Percentiles rank a stretch among this genome's conserved stretches.
Evolutionary conservation across 2,888 invertebrate species (phyloP).

Genomic region (Callyntrura guangdongensis): DNA sequence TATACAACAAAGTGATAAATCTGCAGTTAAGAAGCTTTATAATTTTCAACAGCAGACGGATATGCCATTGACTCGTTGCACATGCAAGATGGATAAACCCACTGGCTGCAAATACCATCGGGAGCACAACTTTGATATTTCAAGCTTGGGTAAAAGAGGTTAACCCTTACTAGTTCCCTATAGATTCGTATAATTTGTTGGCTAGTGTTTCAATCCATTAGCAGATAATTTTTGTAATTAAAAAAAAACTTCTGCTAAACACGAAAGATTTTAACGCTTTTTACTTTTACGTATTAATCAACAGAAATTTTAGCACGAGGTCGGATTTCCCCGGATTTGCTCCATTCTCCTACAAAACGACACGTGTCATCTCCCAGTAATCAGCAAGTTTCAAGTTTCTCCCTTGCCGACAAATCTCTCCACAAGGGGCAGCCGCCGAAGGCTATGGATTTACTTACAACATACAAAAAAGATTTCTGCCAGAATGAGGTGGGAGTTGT

Average conservation of each 20-base stretch:
- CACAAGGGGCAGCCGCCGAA: conserved; percentile 60
- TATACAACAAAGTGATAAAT: no score
- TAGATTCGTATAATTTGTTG: background rate
- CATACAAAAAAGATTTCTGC: conserved; percentile 78
- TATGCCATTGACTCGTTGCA: conserved; percentile 72
- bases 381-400: conserved; percentile 71
- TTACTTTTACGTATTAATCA: background rate
- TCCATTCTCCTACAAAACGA: conserved; percentile 75
- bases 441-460: conserved; percentile 74
- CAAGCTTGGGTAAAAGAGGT: conserved; percentile 66
- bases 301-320: conserved; percentile 76
- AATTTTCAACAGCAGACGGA: background rate
- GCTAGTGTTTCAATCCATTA: background rate
- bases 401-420: conserved; percentile 56
- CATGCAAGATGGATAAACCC: conserved; percentile 73
- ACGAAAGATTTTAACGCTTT: background rate
- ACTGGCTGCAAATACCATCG: conserved; percentile 64
- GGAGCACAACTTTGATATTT: conserved; percentile 69
- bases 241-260: background rate
- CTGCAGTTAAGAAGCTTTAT: background rate
- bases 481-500: conserved; percentile 54
- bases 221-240: background rate
- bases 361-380: conserved; percentile 75
- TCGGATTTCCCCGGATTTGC: conserved; percentile 73
- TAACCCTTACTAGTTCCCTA: background rate